A percentile compares a stretch with the other conserved stretches of the same genome.
Conservation (phyloP, 2,797 vertebrate species). For the Merluccius polli region DNA sequence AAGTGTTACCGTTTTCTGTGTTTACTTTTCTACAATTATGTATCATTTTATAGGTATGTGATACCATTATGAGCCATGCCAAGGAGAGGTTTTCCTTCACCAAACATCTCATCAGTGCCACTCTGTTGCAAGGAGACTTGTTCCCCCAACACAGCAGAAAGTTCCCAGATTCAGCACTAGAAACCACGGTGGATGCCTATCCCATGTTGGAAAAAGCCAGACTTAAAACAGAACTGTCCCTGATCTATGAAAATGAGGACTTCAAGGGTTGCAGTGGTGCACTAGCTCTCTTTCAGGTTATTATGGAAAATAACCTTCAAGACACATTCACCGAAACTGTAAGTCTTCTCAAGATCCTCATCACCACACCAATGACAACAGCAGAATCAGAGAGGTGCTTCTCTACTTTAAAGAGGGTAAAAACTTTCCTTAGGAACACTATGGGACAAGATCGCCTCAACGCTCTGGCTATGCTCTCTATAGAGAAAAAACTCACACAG, state of each 20-base stretch:
- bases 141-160: conserved; percentile 15
- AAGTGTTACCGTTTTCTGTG: too few species aligned
- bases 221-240: conserved; percentile 23
- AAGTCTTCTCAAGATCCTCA: background rate
- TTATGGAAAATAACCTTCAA: conserved; percentile 16
- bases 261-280: conserved; percentile 19
- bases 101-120: conserved; percentile 24
- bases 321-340: conserved; percentile 16
- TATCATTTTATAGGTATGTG: background rate
- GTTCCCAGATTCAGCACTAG: conserved; percentile 20
- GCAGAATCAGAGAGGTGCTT: conserved; percentile 10
- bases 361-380: conserved; percentile 6
- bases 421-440: conserved; percentile 11
- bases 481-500: background rate
- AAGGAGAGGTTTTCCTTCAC: conserved; percentile 23
- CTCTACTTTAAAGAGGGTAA: conserved; percentile 19
- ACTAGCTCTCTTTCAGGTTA: conserved; percentile 13
- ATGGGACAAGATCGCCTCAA: background rate
- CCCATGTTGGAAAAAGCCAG: conserved; percentile 14
- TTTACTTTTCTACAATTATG: too few species aligned
- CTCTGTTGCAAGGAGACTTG: conserved; percentile 21
- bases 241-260: conserved; percentile 18
- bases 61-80: conserved; percentile 18
- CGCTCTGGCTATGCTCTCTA: background rate
- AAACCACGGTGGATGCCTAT: conserved; percentile 20